These are phyloP conservation scores for Tupaia chinensis DNA, from an alignment of 2,113 vertebrate genomes.

Conservation along the genomic window DNA sequence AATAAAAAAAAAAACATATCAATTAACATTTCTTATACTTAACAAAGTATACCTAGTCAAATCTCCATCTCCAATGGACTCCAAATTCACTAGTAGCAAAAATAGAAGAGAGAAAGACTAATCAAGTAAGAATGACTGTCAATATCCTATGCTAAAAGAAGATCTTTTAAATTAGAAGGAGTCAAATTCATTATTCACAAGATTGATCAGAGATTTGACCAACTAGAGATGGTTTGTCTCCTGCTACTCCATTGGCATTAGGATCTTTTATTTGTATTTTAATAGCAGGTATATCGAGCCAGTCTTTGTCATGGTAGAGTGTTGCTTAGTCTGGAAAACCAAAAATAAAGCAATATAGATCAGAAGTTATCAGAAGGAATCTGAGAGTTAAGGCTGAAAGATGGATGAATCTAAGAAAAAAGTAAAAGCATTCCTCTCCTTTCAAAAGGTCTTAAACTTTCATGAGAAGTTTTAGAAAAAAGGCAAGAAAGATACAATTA, in stretches of 20 bases:
- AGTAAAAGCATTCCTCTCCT: not conserved
- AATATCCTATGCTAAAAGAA: not conserved
- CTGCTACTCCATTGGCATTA: not conserved
- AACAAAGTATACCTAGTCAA: not conserved
- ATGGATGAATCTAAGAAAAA: not conserved
- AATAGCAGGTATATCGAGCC: not conserved
- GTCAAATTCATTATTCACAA: not conserved
- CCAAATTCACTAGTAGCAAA: not conserved
- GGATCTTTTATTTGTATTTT: not conserved
- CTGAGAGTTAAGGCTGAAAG: not conserved
- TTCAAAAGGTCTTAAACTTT: constrained; percentile 37
- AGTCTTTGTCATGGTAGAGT: not conserved
- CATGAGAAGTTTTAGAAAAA: constrained; percentile 43
- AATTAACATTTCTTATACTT: not conserved
- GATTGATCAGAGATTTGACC: not conserved
- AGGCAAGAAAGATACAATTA: constrained; percentile 54
- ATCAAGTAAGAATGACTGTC: not conserved
- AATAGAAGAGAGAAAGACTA: not conserved
- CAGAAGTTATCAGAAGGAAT: constrained; percentile 24
- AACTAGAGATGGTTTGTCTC: not conserved
- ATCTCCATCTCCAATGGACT: not conserved
- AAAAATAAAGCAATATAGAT: not conserved
- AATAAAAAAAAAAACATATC: constrained; percentile 16
- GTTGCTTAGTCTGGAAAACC: not conserved
- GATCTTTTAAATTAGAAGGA: not conserved